Evolutionary conservation across 2,113 vertebrate genomes (phyloP).

Genomic region (Heterocephalus glaber): DNA sequence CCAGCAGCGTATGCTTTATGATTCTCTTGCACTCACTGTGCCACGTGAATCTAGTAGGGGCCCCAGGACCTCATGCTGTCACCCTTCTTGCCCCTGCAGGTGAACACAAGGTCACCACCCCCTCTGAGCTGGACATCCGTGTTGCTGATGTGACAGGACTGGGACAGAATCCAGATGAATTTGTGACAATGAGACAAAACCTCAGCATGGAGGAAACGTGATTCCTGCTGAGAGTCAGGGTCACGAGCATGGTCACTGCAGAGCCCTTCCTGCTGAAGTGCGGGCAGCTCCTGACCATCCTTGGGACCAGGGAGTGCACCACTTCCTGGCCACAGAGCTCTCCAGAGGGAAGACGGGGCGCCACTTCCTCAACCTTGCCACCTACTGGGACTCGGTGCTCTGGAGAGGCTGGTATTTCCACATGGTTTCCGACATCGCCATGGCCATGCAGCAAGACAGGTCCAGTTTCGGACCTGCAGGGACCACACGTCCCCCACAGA

Average conservation of each 20-base stretch:
- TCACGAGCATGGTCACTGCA: not conserved
- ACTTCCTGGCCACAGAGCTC: constrained; percentile 3
- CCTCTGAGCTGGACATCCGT: constrained; percentile 24
- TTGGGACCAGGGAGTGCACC: not conserved
- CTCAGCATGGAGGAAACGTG: not conserved
- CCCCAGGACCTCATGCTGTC: not conserved
- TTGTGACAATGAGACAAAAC: constrained; percentile 44
- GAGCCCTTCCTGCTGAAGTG: not conserved
- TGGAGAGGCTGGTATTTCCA: not conserved
- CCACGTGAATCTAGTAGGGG: not conserved
- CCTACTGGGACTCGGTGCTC: not conserved
- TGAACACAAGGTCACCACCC: not conserved
- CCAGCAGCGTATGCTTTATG: not conserved
- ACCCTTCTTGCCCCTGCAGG: not conserved
- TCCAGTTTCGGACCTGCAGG: not conserved
- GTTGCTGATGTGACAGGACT: not conserved
- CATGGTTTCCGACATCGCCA: not conserved
- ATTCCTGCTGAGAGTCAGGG: constrained; percentile 36
- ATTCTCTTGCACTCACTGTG: not conserved
- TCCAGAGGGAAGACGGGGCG: not conserved
- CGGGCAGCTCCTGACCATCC: not conserved
- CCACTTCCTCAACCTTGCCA: not conserved
- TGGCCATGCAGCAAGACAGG: not conserved
- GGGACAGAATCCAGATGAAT: not conserved
- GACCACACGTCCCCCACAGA: not conserved